A percentile compares a stretch with the other conserved stretches of the same genome.
Conservation (phyloP, 37 sponge, comb jelly and placozoan species). For the Dysidea cf. avara region DNA sequence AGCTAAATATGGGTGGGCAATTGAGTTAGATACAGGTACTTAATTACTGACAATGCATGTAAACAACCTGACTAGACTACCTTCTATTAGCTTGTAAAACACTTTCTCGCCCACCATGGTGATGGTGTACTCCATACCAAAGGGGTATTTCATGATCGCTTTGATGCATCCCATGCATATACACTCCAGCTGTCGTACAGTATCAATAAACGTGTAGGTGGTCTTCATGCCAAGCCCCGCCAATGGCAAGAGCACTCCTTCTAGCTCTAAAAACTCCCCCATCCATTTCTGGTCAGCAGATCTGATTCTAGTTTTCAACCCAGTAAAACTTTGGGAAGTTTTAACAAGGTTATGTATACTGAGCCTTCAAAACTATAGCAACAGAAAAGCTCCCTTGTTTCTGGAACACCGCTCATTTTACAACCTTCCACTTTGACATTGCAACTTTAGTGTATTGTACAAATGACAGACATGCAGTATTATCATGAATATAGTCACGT, state of each 20-base stretch:
- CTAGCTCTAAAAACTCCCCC: conserved; percentile 74
- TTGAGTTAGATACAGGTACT: no score
- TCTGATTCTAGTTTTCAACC: conserved; percentile 65
- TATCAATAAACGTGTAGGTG: conserved; percentile 70
- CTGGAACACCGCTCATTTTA: no score
- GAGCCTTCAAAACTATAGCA: no score
- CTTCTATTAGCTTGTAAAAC: conserved; percentile 61
- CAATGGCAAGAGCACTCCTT: conserved; percentile 85
- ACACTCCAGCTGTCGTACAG: conserved; percentile 88
- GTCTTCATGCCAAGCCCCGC: conserved; percentile 60
- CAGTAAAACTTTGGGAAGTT: conserved; percentile 58
- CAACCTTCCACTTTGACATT: no score
- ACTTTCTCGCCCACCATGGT: conserved; percentile 44
- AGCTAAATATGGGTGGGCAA: no score
- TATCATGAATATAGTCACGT: no score
- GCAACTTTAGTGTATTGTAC: no score
- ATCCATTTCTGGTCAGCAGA: conserved; percentile 80
- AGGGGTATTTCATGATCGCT: conserved; percentile 83
- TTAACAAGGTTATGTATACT: no score
- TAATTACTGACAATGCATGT: no score
- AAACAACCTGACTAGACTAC: conserved; percentile 78
- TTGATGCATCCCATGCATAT: conserved; percentile 79
- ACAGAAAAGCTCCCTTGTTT: no score
- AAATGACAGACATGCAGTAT: no score
- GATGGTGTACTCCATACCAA: conserved; percentile 81